Base-by-base conservation (phyloP, 2,113 vertebrate genomes). In the Amazona vittata region DNA sequence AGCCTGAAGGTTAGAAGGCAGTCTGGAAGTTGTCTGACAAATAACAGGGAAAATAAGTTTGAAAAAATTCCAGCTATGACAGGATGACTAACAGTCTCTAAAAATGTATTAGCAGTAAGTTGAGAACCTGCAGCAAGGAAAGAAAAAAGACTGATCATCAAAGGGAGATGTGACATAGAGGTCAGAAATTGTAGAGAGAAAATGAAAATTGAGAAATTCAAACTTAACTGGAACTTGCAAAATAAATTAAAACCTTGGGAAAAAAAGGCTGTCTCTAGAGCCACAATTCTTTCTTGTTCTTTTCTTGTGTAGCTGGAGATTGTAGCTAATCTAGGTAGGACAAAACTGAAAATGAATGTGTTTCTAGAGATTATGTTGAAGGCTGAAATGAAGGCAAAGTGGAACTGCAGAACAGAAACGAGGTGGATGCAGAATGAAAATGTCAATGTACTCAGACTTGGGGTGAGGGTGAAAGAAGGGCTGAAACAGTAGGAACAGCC, bases 181-280 rank as follows among this genome's bases (percentile, higher is more conserved):
- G 13, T 60, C 24, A 50, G 92, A 67, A 57, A 85, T 41, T 0
- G 1, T 4, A 17, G 44, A 67, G 71, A 89, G 55, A 81, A 35
- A 93, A 81, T 33, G 50, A 90, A 93, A 93, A 85, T 15, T 12
- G 73, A 86, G 52, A 79, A 85, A 85, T 69, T 79, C 52, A 43
- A 64, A 82, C 47, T 64, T 81, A 60, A 64, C 20, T 43, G 74
- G 33, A 76, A 60, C 13, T 76, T 35, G 26, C 10, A 69, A 76
- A 92, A 69, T 69, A 69, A 52, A 85, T 76, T 64, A 85, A 96
- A 95, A 85, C 24, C 20, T 69, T 21, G 1, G 57, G 57, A 52
- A 90, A 26, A 50, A 85, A 79, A 76, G 78, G 26, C 47, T 73
- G 44, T 69, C 70, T 69, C 57, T n/a, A 62, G 70, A 93, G 75